Evolutionary conservation across 2,113 vertebrate genomes (phyloP).

Genomic region (Silurus glanis): DNA sequence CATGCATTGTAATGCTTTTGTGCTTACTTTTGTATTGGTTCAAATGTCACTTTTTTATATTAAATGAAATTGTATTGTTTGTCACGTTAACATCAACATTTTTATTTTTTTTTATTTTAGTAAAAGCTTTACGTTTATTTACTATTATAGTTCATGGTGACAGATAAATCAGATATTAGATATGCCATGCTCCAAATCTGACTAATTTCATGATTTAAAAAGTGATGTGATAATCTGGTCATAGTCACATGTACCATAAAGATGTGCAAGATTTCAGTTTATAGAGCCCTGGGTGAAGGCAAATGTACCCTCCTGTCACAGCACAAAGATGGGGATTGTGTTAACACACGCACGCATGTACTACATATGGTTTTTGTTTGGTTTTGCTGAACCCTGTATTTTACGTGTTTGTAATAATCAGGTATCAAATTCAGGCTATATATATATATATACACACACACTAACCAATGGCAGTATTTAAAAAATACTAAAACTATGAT

Average conservation of each 20-base stretch:
- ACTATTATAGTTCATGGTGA: too few relatives aligned
- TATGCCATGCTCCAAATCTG: background rate
- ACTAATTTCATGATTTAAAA: background rate
- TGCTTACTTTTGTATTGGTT: background rate
- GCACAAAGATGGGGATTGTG: constrained; percentile 41
- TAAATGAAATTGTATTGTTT: too few relatives aligned
- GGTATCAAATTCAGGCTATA: background rate
- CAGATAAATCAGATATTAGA: too few relatives aligned
- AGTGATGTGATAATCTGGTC: background rate
- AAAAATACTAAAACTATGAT: too few relatives aligned
- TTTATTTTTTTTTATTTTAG: too few relatives aligned
- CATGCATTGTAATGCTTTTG: background rate
- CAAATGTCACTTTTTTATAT: background rate
- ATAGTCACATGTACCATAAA: background rate
- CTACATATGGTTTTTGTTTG: background rate
- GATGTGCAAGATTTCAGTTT: background rate
- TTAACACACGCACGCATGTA: background rate
- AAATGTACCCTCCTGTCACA: constrained; percentile 30
- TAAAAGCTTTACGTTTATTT: too few relatives aligned
- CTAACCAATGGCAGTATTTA: too few relatives aligned
- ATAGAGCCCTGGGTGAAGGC: background rate
- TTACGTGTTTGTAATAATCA: background rate
- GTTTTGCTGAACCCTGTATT: background rate
- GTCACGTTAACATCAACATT: too few relatives aligned
- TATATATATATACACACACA: too few relatives aligned